Conservation (phyloP, 2,113 vertebrate genomes). For the Dasyurus viverrinus region DNA sequence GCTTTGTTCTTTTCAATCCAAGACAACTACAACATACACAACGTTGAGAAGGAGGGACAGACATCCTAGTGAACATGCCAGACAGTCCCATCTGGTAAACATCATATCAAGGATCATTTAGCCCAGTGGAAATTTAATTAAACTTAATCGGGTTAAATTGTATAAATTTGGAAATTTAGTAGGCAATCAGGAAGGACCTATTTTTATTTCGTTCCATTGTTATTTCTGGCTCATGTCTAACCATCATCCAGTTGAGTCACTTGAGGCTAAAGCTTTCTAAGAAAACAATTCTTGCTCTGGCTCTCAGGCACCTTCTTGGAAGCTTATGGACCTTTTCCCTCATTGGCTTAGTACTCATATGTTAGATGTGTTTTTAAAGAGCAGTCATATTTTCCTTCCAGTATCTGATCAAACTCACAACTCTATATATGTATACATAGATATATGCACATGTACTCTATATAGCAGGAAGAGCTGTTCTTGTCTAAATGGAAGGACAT, state of each 20-base stretch:
- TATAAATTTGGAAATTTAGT: not conserved
- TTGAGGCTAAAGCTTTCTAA: not conserved
- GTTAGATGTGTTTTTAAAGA: not conserved
- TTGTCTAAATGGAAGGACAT: not conserved
- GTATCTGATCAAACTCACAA: not conserved
- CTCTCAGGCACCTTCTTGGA: not conserved
- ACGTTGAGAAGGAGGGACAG: not conserved
- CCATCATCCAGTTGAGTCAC: not conserved
- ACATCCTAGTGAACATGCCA: not conserved
- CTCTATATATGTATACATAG: not conserved
- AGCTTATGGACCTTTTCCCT: not conserved
- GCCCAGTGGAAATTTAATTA: not conserved
- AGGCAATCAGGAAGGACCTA: constrained; percentile 17
- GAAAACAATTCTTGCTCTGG: not conserved
- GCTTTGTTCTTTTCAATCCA: not conserved
- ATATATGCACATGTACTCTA: too few relatives aligned
- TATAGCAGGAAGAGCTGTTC: not conserved
- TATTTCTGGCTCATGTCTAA: not conserved
- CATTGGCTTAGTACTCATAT: not conserved
- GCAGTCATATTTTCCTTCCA: not conserved
- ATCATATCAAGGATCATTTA: not conserved
- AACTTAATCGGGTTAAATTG: not conserved
- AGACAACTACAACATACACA: not conserved
- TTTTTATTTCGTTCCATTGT: not conserved
- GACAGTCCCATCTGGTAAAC: not conserved